Evolutionary conservation across 2,888 invertebrate genomes (phyloP).

Genomic region (Melinaea marsaeus): DNA sequence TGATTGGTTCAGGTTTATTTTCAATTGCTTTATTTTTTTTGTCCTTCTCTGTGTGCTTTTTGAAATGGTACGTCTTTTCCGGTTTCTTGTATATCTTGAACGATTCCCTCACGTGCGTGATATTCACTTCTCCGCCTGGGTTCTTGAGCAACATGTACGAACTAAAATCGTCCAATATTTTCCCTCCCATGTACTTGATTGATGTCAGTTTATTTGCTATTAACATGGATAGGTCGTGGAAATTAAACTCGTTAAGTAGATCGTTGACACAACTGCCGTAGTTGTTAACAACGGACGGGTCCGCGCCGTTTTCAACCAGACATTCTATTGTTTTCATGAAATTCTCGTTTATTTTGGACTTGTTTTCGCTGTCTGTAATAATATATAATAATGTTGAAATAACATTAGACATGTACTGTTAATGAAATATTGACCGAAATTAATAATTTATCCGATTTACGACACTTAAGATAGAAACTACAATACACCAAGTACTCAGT

Average conservation of each 20-base stretch:
- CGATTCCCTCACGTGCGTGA: slow-evolving; percentile 24
- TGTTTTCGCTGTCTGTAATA: slow-evolving; percentile 50
- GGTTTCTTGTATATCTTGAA: background rate
- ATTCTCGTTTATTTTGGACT: slow-evolving; percentile 45
- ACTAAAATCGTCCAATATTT: slow-evolving; percentile 28
- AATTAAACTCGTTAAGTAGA: slow-evolving; percentile 61
- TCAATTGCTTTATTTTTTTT: slow-evolving; percentile 5
- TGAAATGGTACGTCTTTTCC: slow-evolving; percentile 2
- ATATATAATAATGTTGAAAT: background rate
- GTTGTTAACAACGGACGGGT: slow-evolving; percentile 64
- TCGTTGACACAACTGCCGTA: slow-evolving; percentile 62
- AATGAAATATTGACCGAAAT: too few species aligned
- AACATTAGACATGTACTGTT: too few species aligned
- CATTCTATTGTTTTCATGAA: slow-evolving; percentile 58
- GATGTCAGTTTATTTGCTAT: slow-evolving; percentile 48
- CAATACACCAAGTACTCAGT: too few species aligned
- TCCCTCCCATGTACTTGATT: slow-evolving; percentile 32
- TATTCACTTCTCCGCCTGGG: slow-evolving; percentile 37
- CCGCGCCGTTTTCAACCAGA: slow-evolving; percentile 61
- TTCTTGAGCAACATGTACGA: slow-evolving; percentile 47
- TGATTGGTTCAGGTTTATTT: slow-evolving; percentile 3
- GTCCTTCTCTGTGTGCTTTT: slow-evolving; percentile 1
- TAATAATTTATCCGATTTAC: too few species aligned
- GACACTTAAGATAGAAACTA: background rate
- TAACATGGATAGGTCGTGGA: slow-evolving; percentile 47